Percentiles rank a stretch among this genome's conserved stretches.
phyloP scores from a whole-genome alignment of 2,113 vertebrate genomes.

The Otis tarda region DNA sequence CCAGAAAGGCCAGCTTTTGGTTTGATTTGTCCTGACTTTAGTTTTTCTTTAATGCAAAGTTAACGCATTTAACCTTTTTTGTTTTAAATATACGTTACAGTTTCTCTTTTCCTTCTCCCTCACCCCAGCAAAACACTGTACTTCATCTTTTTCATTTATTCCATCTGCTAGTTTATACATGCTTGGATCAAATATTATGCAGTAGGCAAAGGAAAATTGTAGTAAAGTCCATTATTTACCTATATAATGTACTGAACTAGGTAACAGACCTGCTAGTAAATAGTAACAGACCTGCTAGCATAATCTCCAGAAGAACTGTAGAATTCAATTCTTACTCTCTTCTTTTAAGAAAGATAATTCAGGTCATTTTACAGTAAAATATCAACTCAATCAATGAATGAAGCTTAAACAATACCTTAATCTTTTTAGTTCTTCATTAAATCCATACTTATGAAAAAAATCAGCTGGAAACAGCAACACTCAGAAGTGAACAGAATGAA shows the following conservation, averaged over 20 bases:
- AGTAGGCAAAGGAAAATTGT: background rate
- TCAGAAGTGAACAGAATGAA: background rate
- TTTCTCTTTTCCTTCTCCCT: background rate
- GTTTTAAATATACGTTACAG: accelerated
- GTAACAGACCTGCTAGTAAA: background rate
- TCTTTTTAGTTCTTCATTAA: background rate
- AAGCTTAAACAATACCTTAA: background rate
- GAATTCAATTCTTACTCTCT: background rate
- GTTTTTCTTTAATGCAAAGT: background rate
- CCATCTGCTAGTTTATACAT: background rate
- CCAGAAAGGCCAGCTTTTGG: background rate
- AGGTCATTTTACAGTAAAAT: background rate
- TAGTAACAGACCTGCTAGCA: background rate
- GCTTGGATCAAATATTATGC: background rate
- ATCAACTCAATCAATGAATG: background rate
- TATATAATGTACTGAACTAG: background rate
- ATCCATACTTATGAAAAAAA: background rate
- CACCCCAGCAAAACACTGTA: background rate
- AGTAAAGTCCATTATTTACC: background rate
- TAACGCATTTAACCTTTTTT: background rate
- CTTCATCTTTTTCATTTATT: background rate
- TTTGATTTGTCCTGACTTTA: background rate
- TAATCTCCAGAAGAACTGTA: background rate
- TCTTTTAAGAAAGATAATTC: background rate
- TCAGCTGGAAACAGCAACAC: background rate